Evolutionary conservation across 2,888 invertebrate genomes (phyloP).

Genomic region (Eudasyphora cyanicolor): DNA sequence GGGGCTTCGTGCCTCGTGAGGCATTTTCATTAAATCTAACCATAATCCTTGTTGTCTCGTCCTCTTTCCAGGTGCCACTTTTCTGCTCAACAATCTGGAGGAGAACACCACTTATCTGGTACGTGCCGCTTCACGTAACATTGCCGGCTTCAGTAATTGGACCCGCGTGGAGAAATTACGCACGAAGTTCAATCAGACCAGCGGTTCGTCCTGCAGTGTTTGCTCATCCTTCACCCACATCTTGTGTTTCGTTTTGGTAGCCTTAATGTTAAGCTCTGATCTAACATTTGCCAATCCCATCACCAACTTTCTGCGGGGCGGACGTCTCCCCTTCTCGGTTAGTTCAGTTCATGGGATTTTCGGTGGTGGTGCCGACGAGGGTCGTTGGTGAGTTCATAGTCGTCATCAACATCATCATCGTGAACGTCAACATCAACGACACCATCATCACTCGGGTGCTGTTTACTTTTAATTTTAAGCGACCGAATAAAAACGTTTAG

Average conservation of each 20-base stretch:
- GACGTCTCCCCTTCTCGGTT: not conserved
- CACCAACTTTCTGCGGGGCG: not conserved
- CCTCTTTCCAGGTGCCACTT: slow-evolving; percentile 79
- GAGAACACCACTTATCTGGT: slow-evolving; percentile 81
- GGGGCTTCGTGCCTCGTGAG: not conserved
- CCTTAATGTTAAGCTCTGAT: slow-evolving; percentile 61
- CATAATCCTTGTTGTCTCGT: not conserved
- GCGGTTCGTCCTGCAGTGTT: slow-evolving; percentile 65
- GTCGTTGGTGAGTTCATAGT: slow-evolving; percentile 43
- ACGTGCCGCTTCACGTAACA: slow-evolving; percentile 82
- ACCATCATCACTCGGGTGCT: slow-evolving; percentile 6
- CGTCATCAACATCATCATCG: not conserved
- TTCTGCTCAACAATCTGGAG: slow-evolving; percentile 80
- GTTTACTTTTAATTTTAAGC: slow-evolving; percentile 51
- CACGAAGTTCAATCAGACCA: slow-evolving; percentile 77
- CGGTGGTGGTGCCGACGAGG: too few relatives aligned
- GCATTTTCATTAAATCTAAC: slow-evolving; percentile 11
- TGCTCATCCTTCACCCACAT: slow-evolving; percentile 54
- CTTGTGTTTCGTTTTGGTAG: slow-evolving; percentile 62
- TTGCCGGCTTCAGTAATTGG: slow-evolving; percentile 81
- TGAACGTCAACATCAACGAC: not conserved
- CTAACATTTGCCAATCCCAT: slow-evolving; percentile 45
- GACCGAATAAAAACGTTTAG: not conserved
- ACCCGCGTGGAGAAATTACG: slow-evolving; percentile 76
- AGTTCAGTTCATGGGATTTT: too few relatives aligned